These are phyloP conservation scores for Rallus limicola DNA, from an alignment of 2,113 vertebrate species.

Conservation along the genomic window DNA sequence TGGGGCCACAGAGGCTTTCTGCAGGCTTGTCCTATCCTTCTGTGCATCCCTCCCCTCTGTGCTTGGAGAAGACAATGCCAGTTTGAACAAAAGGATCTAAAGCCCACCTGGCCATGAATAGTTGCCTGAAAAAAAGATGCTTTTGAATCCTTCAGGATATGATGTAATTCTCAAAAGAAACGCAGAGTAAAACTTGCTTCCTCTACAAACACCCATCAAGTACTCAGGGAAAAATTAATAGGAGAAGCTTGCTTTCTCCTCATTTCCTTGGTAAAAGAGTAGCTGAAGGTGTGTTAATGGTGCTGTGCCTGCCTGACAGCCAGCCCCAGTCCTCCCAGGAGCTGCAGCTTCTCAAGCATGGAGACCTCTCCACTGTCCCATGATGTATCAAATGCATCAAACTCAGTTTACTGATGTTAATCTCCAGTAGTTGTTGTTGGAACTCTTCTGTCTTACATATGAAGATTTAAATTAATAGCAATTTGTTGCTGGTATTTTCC, in stretches of 20 bases:
- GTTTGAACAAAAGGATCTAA: background rate
- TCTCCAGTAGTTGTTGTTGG: background rate
- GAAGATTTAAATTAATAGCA: background rate
- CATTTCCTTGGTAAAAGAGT: background rate
- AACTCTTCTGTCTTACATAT: background rate
- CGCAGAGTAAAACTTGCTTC: background rate
- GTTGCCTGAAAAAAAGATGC: background rate
- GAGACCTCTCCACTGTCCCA: rapidly evolving
- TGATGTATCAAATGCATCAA: too few relatives aligned
- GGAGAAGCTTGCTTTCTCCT: background rate
- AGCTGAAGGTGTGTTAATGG: background rate
- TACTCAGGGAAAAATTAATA: background rate
- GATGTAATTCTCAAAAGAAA: background rate
- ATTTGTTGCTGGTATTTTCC: background rate
- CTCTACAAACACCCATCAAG: background rate
- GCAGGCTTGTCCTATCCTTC: background rate
- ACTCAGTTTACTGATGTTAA: background rate
- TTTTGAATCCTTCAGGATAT: background rate
- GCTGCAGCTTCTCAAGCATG: background rate
- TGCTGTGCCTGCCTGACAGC: background rate
- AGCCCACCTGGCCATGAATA: background rate
- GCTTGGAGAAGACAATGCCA: background rate
- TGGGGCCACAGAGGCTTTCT: background rate
- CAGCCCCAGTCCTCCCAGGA: background rate
- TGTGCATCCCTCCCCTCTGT: background rate